Evolutionary conservation across 2,888 invertebrate species (phyloP), one percentile per base, ranked within the genome.

Genomic region (Yponomeuta plumbellus): DNA sequence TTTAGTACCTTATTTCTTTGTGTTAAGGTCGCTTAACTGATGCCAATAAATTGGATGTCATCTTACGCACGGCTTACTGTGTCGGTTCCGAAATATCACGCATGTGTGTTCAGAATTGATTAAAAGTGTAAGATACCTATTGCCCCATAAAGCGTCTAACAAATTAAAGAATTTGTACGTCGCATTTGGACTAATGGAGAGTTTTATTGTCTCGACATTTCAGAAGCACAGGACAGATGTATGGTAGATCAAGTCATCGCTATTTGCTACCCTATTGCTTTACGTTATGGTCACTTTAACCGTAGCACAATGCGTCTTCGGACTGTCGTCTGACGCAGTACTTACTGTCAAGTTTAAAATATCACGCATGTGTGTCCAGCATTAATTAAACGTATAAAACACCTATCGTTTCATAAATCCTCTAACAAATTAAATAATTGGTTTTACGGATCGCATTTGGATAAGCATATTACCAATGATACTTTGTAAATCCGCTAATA

Each of bases 341-440:
- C 72, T 80, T 78, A 80, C 76, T 72, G 80, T 66, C 56, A 62
- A n/a, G 58, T 26, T 17, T 44, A 13, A 59, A 85, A 83, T 80
- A 80, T 82, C 82, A 80, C 77, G 68, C 67, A 73, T 76, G 76
- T 76, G 76, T 77, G 74, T 73, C 75, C 75, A 52, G 21, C 66
- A 66, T 66, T 66, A 69, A 79, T 79, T 85, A 83, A 84, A 85
- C 84, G 83, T 81, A 52, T 52, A 52, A 83, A 79, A 73, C 76
- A 73, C 72, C 75, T 86, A 88, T 82, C 80, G 78, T 77, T 17
- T 80, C 78, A 82, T 79, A 84, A 87, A 86, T 80, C 44, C 81
- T 76, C 81, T 84, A 80, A 88, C 83, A 86, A 88, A 88, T 87
- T 84, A 85, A 86, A 85, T 82, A 80, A 86, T 87, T 87, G 85